These are phyloP conservation scores for Mustelus asterias DNA, from an alignment of 2,113 vertebrate species.

Conservation along the genomic window DNA sequence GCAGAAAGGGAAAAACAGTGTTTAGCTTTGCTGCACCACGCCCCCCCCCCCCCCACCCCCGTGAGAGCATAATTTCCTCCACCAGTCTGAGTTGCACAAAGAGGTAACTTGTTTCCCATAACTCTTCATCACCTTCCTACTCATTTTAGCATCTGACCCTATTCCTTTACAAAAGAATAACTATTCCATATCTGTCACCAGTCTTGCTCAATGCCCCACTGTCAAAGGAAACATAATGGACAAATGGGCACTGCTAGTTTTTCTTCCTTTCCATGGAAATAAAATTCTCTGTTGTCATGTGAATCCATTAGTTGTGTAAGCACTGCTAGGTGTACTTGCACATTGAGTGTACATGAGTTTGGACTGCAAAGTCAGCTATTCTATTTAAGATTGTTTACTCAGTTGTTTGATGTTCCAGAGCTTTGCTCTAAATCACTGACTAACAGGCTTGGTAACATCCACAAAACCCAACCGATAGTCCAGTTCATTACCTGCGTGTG, in stretches of 20 bases:
- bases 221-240: background rate
- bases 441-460: background rate
- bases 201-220: background rate
- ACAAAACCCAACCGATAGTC: background rate
- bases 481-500: background rate
- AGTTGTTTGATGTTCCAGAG: background rate
- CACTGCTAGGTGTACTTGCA: background rate
- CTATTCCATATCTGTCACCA: background rate
- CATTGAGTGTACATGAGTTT: background rate
- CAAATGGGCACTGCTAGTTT: background rate
- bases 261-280: background rate
- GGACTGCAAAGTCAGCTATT: background rate
- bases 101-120: background rate
- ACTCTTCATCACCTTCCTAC: background rate
- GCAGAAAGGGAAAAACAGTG: background rate
- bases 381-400: background rate
- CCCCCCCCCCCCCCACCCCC: background rate
- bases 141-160: background rate
- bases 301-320: background rate
- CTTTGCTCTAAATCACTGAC: background rate
- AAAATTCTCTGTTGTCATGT: background rate
- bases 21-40: background rate
- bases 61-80: background rate
- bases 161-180: background rate
- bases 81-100: background rate